phyloP scores from a whole-genome alignment of 2,888 invertebrate species.

The Cerceris rybyensis region DNA sequence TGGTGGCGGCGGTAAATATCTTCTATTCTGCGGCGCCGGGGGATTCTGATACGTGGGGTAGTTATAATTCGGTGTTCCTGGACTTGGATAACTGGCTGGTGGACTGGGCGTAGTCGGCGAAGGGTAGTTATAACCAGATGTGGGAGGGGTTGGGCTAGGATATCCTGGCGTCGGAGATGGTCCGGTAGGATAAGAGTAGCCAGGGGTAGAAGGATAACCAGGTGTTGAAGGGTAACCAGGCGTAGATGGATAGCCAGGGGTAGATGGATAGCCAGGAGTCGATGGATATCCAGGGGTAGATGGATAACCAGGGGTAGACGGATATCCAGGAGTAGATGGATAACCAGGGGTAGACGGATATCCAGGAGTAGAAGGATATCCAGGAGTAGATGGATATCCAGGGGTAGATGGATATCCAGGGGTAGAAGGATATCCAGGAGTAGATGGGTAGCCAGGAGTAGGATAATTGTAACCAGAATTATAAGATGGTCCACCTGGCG shows the following conservation, averaged over 20 bases:
- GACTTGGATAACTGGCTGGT: constrained; percentile 45
- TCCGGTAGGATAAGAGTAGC: constrained; percentile 31
- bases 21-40: not conserved
- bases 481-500: too few relatives aligned
- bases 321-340: constrained; percentile 4
- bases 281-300: not conserved
- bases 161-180: constrained; percentile 33
- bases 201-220: constrained; percentile 14
- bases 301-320: not conserved
- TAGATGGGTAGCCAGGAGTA: not conserved
- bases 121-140: constrained; percentile 42
- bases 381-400: not conserved
- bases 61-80: constrained; percentile 15
- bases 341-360: not conserved
- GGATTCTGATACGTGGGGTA: not conserved
- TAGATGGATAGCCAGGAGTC: not conserved
- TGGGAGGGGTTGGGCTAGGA: constrained; percentile 16
- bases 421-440: not conserved
- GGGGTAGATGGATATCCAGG: not conserved
- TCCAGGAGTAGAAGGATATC: not conserved
- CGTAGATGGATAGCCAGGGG: not conserved
- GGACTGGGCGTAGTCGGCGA: constrained; percentile 35
- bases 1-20: not conserved
- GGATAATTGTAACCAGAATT: constrained; percentile 11
- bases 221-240: constrained; percentile 3